Evolutionary conservation across 2,797 vertebrate genomes (phyloP), one percentile per base, ranked within the genome.

Genomic region (Fratercula arctica): DNA sequence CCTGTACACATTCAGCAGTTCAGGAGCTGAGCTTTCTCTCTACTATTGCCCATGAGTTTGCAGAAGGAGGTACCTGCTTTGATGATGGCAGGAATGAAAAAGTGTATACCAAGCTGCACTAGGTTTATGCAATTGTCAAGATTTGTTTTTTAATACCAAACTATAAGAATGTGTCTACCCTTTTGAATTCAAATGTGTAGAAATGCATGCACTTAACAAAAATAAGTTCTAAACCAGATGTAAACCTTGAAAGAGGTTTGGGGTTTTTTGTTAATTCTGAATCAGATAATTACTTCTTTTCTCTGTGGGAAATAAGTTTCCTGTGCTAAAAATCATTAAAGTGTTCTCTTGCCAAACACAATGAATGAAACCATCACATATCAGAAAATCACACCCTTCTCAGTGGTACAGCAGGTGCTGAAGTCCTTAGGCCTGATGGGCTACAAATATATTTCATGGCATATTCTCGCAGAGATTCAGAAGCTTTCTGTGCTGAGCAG

Each of bases 291-390:
- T 87, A 41, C 56, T 77, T 90, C 56, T 88, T 35, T 79, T 91
- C 89, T 90, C 74, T 95, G 88, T 25, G 60, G 80, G 84, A 97
- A 61, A 87, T 85, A 95, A 70, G 85, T 79, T 81, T 95, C 80
- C 70, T 73, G 35, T 94, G 86, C 66, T 81, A 89, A 95, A 95
- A 96, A n/a, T 86, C 45, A 95, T 93, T 97, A 91, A 93, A 97
- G 57, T 10, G 14, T 70, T 90, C 61, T 95, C 79, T 89, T 80
- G 43, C 54, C 69, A 94, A 86, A 94, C 43, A 54, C 72, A 87
- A 66, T 51, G 85, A 90, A 41, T 56, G 51, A 93, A 92, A 74
- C 6, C 53, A 86, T 57, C 68, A 57, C 10, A 6, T 33, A 75
- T 39, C 39, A 68, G 73, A 76, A 70, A 83, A 35, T 0, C 26